A percentile compares a stretch with the other conserved stretches of the same genome.
Conservation (phyloP, 2,797 vertebrate species). For the Pelobates cultripes region DNA sequence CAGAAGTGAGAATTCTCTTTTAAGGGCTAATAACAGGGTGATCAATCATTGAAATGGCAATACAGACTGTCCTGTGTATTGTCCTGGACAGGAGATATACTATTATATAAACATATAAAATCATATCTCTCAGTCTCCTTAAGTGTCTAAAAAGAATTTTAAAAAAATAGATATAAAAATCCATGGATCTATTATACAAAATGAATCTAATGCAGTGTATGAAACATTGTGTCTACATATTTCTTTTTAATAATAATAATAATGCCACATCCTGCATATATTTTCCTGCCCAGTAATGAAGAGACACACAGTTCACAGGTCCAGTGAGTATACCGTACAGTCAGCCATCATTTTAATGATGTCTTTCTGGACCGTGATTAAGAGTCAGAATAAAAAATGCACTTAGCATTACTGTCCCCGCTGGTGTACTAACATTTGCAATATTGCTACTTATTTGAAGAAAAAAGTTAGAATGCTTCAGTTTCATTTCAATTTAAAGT, state of each 20-base stretch:
- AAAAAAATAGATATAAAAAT: neutral
- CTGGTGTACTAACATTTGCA: neutral
- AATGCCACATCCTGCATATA: constrained; percentile 1
- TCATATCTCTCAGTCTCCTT: neutral
- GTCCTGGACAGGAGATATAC: no score
- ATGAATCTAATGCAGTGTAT: neutral
- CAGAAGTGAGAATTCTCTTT: no score
- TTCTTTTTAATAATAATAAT: constrained; percentile 9
- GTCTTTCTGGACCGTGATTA: constrained; percentile 14
- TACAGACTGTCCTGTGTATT: no score
- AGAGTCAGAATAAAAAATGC: constrained; percentile 17
- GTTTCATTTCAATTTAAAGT: neutral
- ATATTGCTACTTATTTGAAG: neutral
- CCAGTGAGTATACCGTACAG: constrained; percentile 3
- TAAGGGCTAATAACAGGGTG: no score
- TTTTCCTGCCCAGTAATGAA: neutral
- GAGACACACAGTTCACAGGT: neutral
- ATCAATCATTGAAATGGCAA: no score
- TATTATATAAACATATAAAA: neutral
- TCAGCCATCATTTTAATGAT: constrained; percentile 8
- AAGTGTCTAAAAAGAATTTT: neutral
- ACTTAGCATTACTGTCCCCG: neutral
- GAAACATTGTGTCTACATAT: neutral
- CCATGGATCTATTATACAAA: neutral
- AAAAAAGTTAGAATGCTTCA: neutral